Evolutionary conservation across 2,113 vertebrate genomes (phyloP).

Genomic region (Otus sunia): DNA sequence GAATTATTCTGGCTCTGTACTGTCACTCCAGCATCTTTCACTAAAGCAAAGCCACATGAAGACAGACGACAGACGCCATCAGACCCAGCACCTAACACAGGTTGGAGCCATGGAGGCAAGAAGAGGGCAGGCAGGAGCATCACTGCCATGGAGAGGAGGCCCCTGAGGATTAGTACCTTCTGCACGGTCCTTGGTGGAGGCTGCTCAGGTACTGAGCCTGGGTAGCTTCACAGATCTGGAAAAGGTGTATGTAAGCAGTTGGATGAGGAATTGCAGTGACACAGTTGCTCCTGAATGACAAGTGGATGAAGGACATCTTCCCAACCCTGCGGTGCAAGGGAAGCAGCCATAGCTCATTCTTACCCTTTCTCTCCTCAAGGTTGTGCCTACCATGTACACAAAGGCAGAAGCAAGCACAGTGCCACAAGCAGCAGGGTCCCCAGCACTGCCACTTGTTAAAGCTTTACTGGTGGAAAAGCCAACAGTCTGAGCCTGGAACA

Average conservation of each 20-base stretch:
- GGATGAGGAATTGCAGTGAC: neutral
- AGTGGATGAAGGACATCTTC: neutral
- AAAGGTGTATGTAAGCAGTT: neutral
- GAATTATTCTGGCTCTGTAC: neutral
- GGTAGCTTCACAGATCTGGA: neutral
- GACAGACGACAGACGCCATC: neutral
- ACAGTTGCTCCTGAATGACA: neutral
- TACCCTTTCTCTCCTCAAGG: neutral
- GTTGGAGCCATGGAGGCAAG: neutral
- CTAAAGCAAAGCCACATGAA: neutral
- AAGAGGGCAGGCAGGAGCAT: neutral
- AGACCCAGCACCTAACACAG: neutral
- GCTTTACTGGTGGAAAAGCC: neutral
- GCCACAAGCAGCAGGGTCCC: neutral
- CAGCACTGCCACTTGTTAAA: neutral
- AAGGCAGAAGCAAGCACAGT: neutral
- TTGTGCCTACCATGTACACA: neutral
- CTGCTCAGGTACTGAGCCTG: neutral
- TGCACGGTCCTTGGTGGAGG: neutral
- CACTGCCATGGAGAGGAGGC: neutral
- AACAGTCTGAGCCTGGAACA: rapidly evolving
- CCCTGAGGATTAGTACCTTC: neutral
- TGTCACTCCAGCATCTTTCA: neutral
- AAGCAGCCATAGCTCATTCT: neutral
- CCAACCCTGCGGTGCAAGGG: rapidly evolving